Base-by-base conservation (phyloP, 2,113 vertebrate species). In the Toxotes jaculatrix region DNA sequence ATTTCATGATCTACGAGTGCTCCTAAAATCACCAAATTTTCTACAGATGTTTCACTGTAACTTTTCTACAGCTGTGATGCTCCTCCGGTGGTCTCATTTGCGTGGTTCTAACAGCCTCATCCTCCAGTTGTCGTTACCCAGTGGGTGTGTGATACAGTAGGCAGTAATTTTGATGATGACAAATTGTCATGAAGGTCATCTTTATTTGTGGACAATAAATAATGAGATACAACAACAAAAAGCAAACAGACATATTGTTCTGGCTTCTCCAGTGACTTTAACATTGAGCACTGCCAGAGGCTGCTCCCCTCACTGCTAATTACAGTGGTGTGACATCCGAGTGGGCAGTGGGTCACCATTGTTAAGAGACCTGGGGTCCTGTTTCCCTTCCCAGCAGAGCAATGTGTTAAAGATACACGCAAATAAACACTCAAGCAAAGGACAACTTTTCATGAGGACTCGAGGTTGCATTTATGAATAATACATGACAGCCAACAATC, bases 261-360 rank as follows among this genome's bases (percentile, higher is more conserved):
- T 78, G 80, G 73, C 55, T 68, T 85, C 55, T 80, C 23, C 49
- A 21, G 65, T 82, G 87, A 79, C 83, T 85, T 79, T 34, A 88
- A 74, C 81, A 83, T 83, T 57, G 69, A 85, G 57, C 72, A 55
- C 31, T 65, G 86, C 89, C 76, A 34, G 51, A 82, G 92, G 86
- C 89, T 47, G 68, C 80, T 60, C 63, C 77, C 88, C 81, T 87
- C 68, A 16, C 87, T 65, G 89, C 85, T 93, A 94, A 92, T 93
- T 93, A 89, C 89, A 90, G 78, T 60, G 77, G 75, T 82, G 87
- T 90, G 90, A 89, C 92, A 83, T 87, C 77, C 55, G 84, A 63
- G 91, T 91, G 90, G 92, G 90, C 74, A 86, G 86, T 21, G 42
- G 90, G 92, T 91, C 61, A 67, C 80, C 77, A 78, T 66, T 81